Evolutionary conservation across 2,888 invertebrate species (phyloP), one percentile per base, ranked within the genome.

Genomic region (Ochropleura leucogaster): DNA sequence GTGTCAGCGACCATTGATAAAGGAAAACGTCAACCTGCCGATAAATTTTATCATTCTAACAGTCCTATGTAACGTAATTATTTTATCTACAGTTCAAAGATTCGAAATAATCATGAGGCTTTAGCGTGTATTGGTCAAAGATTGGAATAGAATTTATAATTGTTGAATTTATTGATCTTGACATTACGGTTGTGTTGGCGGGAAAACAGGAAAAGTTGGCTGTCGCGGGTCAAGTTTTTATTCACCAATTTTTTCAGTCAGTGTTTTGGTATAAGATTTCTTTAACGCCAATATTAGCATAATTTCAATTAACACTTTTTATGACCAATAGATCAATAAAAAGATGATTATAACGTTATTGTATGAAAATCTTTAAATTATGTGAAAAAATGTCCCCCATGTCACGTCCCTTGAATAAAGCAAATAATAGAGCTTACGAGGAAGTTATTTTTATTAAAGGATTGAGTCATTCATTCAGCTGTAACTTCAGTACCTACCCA

Each of bases 71-170:
- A 46, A 47, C 70, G 30, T 77, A 49, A 53, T 16, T 40, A 66
- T 42, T 67, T 30, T 64, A 79, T 67, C 72, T 46, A 4, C 5
- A 62, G 67, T 78, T 73, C 78, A 78, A 73, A 78, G 73, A 67
- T 72, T 73, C 57, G 0, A 59, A 44, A 1, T n/a, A 40, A 18
- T 20, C 78, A 79, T 67, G 59, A n/a, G 14, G 64, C 12, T 40
- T 20, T 9, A n/a, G 20, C 79, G 62, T 77, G 72, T 12, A 9
- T 0, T 8, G 66, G 55, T 49, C 79, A 79, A 77, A 72, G 55
- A 63, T 57, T 20, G 40, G 18, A 16, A 16, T 44, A 44, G 6
- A 57, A 57, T 57, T 6, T 7, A 10, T 55, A 8, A 8, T 44
- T 63, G 5, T 47, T 74, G 4, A 4, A 60, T 53, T 74, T 74